Conservation (phyloP, 2,113 vertebrate species). For the Parotia lawesii region DNA sequence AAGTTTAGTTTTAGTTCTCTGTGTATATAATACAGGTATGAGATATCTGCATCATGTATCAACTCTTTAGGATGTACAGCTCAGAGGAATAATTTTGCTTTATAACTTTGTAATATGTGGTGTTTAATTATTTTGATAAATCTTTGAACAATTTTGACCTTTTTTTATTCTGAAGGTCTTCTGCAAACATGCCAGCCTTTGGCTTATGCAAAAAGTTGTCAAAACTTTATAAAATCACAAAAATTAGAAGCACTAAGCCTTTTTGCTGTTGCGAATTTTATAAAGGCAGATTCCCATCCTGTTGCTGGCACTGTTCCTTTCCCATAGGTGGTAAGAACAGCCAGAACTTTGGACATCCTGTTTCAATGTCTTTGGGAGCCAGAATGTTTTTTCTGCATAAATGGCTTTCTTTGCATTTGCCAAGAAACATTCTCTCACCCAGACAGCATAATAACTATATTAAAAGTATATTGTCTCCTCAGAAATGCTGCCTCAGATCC, state of each 20-base stretch:
- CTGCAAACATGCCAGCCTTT: background rate
- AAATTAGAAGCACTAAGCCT: background rate
- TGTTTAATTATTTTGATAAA: background rate
- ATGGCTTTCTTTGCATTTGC: background rate
- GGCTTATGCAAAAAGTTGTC: background rate
- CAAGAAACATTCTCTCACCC: conserved; percentile 4
- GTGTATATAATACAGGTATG: background rate
- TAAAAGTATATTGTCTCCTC: background rate
- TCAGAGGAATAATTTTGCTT: background rate
- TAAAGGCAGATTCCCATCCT: background rate
- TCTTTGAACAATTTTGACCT: background rate
- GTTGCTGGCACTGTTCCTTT: background rate
- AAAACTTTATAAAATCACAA: background rate
- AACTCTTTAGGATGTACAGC: background rate
- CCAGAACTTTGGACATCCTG: conserved; percentile 23
- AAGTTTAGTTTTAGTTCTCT: background rate
- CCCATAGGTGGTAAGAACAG: conserved; percentile 14
- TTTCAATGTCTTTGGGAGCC: background rate
- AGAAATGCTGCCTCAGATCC: background rate
- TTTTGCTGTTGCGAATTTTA: background rate
- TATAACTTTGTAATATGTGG: background rate
- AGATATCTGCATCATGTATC: background rate
- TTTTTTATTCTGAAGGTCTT: background rate
- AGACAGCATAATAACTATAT: background rate
- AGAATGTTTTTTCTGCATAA: background rate